phyloP scores from a whole-genome alignment of 2,797 vertebrate species.

The Margarornis squamiger region DNA sequence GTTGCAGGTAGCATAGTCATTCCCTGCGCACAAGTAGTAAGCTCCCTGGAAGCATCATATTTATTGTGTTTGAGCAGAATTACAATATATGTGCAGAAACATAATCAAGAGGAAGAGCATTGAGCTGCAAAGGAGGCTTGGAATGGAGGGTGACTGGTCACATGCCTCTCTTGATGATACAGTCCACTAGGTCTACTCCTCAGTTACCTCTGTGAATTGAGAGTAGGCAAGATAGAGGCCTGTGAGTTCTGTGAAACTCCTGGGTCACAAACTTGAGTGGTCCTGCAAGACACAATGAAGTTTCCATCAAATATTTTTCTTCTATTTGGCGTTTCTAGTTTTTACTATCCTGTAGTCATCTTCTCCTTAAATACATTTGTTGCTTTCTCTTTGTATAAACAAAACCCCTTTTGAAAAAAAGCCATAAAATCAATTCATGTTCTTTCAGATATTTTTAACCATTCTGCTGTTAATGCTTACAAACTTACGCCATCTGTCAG shows the following conservation, averaged over 20 bases:
- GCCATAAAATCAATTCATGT: not conserved
- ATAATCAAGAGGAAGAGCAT: not conserved
- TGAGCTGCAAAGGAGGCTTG: not conserved
- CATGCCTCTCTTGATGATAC: not conserved
- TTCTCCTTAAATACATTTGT: constrained; percentile 4
- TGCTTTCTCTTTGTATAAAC: constrained; percentile 17
- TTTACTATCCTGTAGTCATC: not conserved
- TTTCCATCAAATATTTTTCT: not conserved
- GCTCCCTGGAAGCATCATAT: not conserved
- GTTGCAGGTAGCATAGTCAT: not conserved
- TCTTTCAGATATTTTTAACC: constrained; percentile 49
- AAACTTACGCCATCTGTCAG: constrained; percentile 41
- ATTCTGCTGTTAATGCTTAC: constrained; percentile 25
- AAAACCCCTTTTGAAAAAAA: not conserved
- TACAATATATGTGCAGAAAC: not conserved
- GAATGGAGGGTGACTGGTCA: not conserved
- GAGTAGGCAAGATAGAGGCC: not conserved
- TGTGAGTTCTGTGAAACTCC: not conserved
- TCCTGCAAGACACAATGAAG: not conserved
- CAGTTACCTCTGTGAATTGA: not conserved
- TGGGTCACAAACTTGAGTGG: not conserved
- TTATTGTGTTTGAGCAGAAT: not conserved
- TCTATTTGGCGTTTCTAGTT: not conserved
- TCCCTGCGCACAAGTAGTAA: not conserved
- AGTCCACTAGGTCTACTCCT: not conserved